Evolutionary conservation across 2,888 invertebrate species (phyloP).

Genomic region (Smittia sp.): DNA sequence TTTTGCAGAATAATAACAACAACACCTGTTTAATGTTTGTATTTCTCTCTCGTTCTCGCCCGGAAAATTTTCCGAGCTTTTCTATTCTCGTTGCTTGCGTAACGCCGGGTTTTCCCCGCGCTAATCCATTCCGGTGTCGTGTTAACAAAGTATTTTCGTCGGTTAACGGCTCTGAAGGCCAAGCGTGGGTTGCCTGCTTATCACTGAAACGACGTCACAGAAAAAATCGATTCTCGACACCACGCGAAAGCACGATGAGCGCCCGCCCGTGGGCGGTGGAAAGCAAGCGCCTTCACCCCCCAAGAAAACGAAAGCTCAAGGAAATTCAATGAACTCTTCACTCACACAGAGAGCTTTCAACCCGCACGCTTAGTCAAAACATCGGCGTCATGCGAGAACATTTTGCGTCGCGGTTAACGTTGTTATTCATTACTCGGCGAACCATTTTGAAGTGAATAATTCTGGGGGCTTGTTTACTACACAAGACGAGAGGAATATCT

Average conservation of each 20-base stretch:
- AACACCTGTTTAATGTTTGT: neutral
- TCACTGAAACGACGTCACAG: too few species aligned
- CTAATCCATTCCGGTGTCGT: too few species aligned
- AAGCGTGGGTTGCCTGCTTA: too few species aligned
- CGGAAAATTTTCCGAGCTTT: too few species aligned
- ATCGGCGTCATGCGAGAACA: neutral
- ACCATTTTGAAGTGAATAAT: constrained; percentile 2
- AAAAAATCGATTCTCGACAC: neutral
- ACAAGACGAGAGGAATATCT: neutral
- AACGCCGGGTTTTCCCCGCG: too few species aligned
- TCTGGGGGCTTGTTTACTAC: constrained; percentile 19
- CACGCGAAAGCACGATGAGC: neutral
- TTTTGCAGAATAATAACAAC: neutral
- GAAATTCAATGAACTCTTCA: constrained; percentile 3
- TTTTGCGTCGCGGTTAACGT: neutral
- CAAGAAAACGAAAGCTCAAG: constrained; percentile 1
- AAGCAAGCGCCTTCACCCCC: neutral
- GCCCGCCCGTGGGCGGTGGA: neutral
- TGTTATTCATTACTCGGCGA: neutral
- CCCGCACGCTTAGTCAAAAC: neutral
- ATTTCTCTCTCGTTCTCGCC: neutral
- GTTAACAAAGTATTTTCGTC: too few species aligned
- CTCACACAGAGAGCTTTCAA: neutral
- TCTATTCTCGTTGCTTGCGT: too few species aligned
- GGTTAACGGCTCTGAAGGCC: too few species aligned